Percentiles rank a stretch among this genome's conserved stretches.
phyloP scores from a whole-genome alignment of 2,888 invertebrate species.

The Rhabditoides inermis region DNA sequence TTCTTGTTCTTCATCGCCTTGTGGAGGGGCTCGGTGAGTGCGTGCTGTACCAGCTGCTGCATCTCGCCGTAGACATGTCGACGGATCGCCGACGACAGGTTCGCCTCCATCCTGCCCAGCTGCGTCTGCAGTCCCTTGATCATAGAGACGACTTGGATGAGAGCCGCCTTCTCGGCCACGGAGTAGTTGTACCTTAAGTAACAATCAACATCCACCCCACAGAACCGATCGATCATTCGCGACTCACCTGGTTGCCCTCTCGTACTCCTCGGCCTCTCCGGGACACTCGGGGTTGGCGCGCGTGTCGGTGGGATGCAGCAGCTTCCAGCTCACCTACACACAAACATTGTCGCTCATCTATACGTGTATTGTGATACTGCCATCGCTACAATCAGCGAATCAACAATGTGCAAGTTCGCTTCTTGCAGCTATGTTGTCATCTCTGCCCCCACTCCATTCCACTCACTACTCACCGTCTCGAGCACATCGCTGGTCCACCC shows the following conservation, averaged over 20 bases:
- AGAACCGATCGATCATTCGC: background rate
- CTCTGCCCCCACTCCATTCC: too few relatives aligned
- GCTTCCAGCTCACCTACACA: slow-evolving; percentile 70
- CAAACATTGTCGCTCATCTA: slow-evolving; percentile 94
- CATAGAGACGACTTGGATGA: slow-evolving; percentile 83
- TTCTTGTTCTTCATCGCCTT: slow-evolving; percentile 97
- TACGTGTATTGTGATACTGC: too few relatives aligned
- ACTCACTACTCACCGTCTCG: slow-evolving; percentile 47
- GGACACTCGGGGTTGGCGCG: slow-evolving; percentile 81
- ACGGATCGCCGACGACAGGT: slow-evolving; percentile 80
- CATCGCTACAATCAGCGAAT: too few relatives aligned
- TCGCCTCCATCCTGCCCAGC: slow-evolving; percentile 93
- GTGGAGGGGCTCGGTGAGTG: slow-evolving; percentile 78
- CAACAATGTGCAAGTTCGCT: too few relatives aligned
- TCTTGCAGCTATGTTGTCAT: too few relatives aligned
- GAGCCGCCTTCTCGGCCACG: slow-evolving; percentile 89
- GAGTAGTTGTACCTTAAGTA: slow-evolving; percentile 78
- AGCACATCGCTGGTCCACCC: slow-evolving; percentile 95
- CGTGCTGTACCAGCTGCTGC: slow-evolving; percentile 84
- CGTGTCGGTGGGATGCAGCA: slow-evolving; percentile 92
- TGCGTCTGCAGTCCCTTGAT: slow-evolving; percentile 92
- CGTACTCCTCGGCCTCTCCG: slow-evolving; percentile 92
- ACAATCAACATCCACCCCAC: slow-evolving; percentile 48
- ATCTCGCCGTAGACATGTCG: slow-evolving; percentile 83
- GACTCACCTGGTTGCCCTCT: slow-evolving; percentile 63